phyloP scores from a whole-genome alignment of 2,888 invertebrate genomes.

The Unio pictorum region DNA sequence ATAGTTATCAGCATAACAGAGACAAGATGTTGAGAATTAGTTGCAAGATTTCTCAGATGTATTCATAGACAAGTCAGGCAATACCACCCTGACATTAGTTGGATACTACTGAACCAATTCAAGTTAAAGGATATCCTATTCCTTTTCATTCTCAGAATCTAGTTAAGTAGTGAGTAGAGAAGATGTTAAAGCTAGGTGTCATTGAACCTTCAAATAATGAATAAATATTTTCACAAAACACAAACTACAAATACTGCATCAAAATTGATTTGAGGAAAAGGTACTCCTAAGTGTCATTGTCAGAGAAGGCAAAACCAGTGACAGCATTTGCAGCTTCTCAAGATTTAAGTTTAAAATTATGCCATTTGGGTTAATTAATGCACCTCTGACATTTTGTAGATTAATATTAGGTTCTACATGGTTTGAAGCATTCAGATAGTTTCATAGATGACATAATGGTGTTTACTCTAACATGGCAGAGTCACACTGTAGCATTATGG shows the following conservation, averaged over 20 bases:
- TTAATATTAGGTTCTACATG: too few relatives aligned
- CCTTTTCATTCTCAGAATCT: conserved; percentile 17
- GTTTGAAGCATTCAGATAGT: too few relatives aligned
- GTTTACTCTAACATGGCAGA: too few relatives aligned
- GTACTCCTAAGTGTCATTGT: conserved; percentile 38
- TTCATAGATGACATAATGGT: too few relatives aligned
- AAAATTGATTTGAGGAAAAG: conserved; percentile 35
- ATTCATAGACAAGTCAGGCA: conserved; percentile 14
- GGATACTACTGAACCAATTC: conserved; percentile 15
- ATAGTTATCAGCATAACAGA: too few relatives aligned
- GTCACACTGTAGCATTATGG: too few relatives aligned
- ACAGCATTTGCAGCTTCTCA: conserved; percentile 28
- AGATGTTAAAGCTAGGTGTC: conserved; percentile 28
- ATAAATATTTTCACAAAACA: conserved; percentile 31
- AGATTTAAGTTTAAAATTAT: conserved; percentile 18
- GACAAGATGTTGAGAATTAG: not conserved
- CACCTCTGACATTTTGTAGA: too few relatives aligned
- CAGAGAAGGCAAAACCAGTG: conserved; percentile 10
- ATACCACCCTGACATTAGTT: conserved; percentile 12
- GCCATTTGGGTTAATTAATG: too few relatives aligned
- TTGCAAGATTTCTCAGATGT: conserved; percentile 13
- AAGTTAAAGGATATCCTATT: conserved; percentile 19
- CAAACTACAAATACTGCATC: conserved; percentile 23
- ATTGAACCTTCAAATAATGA: conserved; percentile 33
- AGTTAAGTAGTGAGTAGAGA: conserved; percentile 16